Evolutionary conservation across 2,113 vertebrate genomes (phyloP), one percentile per base, ranked within the genome.

Genomic region (Rhinogobius similis): DNA sequence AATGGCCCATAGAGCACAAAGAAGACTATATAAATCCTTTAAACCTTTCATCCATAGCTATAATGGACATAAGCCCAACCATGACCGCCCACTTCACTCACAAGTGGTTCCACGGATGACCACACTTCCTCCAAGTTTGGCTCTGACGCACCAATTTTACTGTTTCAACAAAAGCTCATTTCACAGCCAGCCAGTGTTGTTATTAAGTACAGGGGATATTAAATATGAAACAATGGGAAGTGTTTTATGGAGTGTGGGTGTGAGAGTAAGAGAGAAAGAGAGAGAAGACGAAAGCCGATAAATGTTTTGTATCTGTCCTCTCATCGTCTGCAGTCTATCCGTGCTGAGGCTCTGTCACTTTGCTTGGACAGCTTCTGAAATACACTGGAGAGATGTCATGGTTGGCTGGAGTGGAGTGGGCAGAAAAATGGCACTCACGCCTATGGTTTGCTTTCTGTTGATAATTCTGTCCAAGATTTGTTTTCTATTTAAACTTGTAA

Each of bases 121-220:
- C 27, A 55, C 62, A 21, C 44, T 18, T 52, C 58, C 58, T 38
- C 58, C 27, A 56, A 77, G 68, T 72, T 66, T 71, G 43, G 13
- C 20, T 59, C 26, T 59, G 24, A 68, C n/a, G 53, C 23, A 62
- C 70, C 39, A 18, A 48, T 36, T 36, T 61, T n/a, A 61, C 29
- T 36, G 58, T 61, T 53, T 64, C 14, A 43, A 24, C 44, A 10
- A 1, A 48, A 50, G 44, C 32, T 62, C 24, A 8, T 76, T 55
- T 82, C 32, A 41, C 67, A 46, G 46, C n/a, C 21, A 10, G 32
- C 52, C 27, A 26, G 27, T 16, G 10, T 32, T 68, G 67, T 46
- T 23, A 18, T 63, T 29, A 62, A 24, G 32, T 36, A 61, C 29
- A 21, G 58, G 29, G 20, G 58, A 61, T 38, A 18, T 29, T 24